Percentiles rank a stretch among this genome's conserved stretches.
These are phyloP conservation scores for Eueremaeus valkanovi DNA, from an alignment of 2,888 invertebrate species.

Conservation along the genomic window DNA sequence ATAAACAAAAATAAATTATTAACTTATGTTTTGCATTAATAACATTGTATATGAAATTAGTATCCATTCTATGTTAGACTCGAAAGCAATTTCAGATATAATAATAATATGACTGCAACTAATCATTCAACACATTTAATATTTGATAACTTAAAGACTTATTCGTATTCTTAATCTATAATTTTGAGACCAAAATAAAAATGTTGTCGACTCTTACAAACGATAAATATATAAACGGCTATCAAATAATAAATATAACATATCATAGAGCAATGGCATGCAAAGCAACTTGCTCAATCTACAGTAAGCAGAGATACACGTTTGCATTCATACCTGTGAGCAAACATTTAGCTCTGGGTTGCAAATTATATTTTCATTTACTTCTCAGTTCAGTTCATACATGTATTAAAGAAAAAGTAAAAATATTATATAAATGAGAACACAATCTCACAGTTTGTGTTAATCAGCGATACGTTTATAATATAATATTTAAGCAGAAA, in stretches of 20 bases:
- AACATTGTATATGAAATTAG: too few relatives aligned
- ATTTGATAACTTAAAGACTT: constrained; percentile 4
- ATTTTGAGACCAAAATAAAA: constrained; percentile 1
- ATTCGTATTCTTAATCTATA: neutral
- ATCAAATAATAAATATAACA: neutral
- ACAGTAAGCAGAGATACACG: too few relatives aligned
- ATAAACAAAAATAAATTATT: too few relatives aligned
- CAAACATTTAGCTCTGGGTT: neutral
- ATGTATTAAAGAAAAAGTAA: neutral
- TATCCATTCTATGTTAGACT: neutral
- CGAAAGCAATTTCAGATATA: neutral
- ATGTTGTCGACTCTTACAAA: too few relatives aligned
- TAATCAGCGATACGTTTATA: constrained; percentile 27
- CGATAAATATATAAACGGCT: too few relatives aligned
- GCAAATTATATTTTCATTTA: neutral
- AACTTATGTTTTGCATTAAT: too few relatives aligned
- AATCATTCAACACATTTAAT: constrained; percentile 22
- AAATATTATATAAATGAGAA: too few relatives aligned
- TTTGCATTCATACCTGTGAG: neutral
- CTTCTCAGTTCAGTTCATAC: neutral
- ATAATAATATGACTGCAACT: neutral
- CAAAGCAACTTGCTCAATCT: neutral
- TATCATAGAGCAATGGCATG: constrained; percentile 6
- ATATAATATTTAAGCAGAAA: neutral
- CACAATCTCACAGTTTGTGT: neutral